A percentile compares a stretch with the other conserved stretches of the same genome.
Evolutionary conservation across 53 echinoderm and acorn worm species (phyloP).

Genomic region (Temnopleurus reevesii): DNA sequence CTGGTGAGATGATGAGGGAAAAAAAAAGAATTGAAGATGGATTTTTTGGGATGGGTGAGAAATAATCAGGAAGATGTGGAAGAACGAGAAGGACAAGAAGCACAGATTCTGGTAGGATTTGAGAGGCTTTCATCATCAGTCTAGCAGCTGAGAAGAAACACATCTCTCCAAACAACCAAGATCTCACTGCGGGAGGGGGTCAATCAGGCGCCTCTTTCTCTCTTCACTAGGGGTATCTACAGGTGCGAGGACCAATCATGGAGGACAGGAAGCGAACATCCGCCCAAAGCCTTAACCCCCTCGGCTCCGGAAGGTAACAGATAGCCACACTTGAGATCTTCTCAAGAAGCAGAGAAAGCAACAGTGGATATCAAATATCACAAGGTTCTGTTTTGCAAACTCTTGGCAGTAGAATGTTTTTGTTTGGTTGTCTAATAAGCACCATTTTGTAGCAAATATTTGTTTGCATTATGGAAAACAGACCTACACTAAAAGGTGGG

Average conservation of each 20-base stretch:
- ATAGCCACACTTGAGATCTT: not conserved
- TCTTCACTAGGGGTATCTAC: not conserved
- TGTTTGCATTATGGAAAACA: too few relatives aligned
- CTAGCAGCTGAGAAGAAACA: slow-evolving; percentile 36
- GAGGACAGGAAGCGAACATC: slow-evolving; percentile 54
- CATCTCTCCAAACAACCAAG: slow-evolving; percentile 37
- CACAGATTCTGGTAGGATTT: too few relatives aligned
- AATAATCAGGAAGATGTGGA: not conserved
- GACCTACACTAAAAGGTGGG: too few relatives aligned
- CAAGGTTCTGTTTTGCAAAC: too few relatives aligned
- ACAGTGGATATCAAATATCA: too few relatives aligned
- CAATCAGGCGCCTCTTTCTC: slow-evolving; percentile 50
- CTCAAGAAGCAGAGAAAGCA: not conserved
- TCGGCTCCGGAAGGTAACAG: not conserved
- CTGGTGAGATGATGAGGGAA: not conserved
- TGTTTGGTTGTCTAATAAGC: too few relatives aligned
- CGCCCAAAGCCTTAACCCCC: slow-evolving; percentile 18
- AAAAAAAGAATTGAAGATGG: too few relatives aligned
- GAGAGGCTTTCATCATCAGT: too few relatives aligned
- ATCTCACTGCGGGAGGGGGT: slow-evolving; percentile 43
- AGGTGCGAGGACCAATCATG: slow-evolving; percentile 45
- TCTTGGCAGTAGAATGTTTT: too few relatives aligned
- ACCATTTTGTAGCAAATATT: too few relatives aligned
- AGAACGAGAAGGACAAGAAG: not conserved
- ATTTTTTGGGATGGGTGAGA: not conserved